Conservation (phyloP, 2,888 invertebrate genomes). For the Pristionchus japonicus region DNA sequence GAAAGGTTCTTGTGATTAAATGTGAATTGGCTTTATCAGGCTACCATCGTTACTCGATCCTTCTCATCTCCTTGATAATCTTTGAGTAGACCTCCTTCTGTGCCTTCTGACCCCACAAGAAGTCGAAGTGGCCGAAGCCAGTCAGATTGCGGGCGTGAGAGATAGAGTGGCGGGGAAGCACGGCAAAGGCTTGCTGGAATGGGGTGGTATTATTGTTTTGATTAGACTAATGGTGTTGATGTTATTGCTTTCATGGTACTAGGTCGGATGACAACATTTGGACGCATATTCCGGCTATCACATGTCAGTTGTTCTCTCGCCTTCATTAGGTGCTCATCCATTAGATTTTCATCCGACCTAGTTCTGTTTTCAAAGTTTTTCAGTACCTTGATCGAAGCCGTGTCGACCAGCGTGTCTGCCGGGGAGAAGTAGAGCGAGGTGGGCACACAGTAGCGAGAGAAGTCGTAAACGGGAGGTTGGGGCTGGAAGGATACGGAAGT, state of each 20-base stretch:
- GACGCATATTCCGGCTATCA: too few relatives aligned
- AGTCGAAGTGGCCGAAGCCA: conserved; percentile 9
- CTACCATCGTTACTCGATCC: background rate
- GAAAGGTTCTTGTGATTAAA: background rate
- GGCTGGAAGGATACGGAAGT: background rate
- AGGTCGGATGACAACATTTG: too few relatives aligned
- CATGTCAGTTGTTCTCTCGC: too few relatives aligned
- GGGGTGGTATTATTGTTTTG: background rate
- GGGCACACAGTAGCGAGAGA: background rate
- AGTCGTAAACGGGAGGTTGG: background rate
- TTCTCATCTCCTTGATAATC: background rate
- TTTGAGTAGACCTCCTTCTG: background rate
- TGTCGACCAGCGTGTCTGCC: background rate
- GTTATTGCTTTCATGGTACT: background rate
- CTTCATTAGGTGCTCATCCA: too few relatives aligned
- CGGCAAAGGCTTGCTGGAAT: background rate
- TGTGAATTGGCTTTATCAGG: background rate
- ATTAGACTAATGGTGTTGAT: background rate
- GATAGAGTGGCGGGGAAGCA: background rate
- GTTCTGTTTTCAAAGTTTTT: too few relatives aligned
- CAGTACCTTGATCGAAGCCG: background rate
- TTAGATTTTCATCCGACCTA: too few relatives aligned
- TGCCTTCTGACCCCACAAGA: background rate
- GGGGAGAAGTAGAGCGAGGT: background rate
- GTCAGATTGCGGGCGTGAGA: background rate